Evolutionary conservation across 2,113 vertebrate species (phyloP).

Genomic region (Mastomys coucha): DNA sequence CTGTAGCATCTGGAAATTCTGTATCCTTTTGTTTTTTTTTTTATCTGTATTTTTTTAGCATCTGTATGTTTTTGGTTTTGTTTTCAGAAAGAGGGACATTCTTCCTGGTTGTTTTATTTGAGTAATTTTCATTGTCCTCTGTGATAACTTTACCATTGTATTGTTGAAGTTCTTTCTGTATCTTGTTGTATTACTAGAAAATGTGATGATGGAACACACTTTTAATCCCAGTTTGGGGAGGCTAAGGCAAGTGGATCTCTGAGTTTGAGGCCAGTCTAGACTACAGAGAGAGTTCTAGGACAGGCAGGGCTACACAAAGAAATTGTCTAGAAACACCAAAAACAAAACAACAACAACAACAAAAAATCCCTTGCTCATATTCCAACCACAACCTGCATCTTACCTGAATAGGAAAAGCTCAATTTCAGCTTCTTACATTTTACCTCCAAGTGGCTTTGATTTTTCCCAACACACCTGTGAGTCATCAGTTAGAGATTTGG

Average conservation of each 20-base stretch:
- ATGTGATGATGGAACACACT: background rate
- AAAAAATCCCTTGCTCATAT: background rate
- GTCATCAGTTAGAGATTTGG: background rate
- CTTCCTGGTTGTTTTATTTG: conserved; percentile 21
- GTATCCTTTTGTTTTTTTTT: background rate
- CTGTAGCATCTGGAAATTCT: background rate
- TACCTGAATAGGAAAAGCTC: background rate
- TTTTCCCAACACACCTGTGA: background rate
- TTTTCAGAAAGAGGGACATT: too few species aligned
- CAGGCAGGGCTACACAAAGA: background rate
- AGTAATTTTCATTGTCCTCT: background rate
- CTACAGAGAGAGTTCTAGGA: background rate
- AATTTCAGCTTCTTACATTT: background rate
- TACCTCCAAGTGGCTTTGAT: background rate
- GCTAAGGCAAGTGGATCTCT: background rate
- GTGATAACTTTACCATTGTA: background rate
- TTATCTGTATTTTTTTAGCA: too few species aligned
- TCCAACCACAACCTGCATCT: background rate
- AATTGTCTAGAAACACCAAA: background rate
- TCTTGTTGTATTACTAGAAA: background rate
- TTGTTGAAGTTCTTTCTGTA: background rate
- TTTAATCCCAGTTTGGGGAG: background rate
- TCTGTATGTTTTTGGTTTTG: too few species aligned
- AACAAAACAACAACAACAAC: background rate
- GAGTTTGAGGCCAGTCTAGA: background rate